Percentiles rank a stretch among this genome's conserved stretches.
Evolutionary conservation across 2,888 invertebrate genomes (phyloP).

Genomic region (Lasiommata megera): DNA sequence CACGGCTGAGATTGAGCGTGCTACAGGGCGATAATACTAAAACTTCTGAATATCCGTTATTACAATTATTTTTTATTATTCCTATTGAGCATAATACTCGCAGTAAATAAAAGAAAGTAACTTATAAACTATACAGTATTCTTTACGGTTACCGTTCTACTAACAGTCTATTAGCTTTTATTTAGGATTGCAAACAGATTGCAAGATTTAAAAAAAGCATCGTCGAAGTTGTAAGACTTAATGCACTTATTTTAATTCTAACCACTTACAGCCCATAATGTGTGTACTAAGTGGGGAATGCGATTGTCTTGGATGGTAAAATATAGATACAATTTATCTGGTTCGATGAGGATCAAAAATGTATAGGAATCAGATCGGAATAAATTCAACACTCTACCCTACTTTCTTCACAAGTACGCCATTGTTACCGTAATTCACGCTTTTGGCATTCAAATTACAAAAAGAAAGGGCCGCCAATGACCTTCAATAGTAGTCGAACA

Average conservation of each 20-base stretch:
- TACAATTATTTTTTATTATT: conserved; percentile 12
- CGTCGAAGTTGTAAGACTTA: no score
- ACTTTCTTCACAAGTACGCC: background rate
- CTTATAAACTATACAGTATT: background rate
- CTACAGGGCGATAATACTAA: conserved; percentile 41
- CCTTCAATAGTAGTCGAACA: conserved; percentile 37
- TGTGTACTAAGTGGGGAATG: no score
- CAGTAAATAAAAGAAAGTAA: background rate
- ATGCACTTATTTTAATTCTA: no score
- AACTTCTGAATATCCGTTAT: conserved; percentile 19
- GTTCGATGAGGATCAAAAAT: background rate
- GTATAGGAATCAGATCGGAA: conserved; percentile 1
- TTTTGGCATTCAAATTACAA: conserved; percentile 30
- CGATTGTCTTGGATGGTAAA: no score
- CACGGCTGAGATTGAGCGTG: conserved; percentile 46
- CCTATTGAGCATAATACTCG: background rate
- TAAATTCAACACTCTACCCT: background rate
- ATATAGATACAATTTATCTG: background rate
- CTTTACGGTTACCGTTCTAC: background rate
- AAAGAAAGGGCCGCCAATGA: conserved; percentile 38
- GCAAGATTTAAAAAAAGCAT: background rate
- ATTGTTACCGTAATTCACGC: conserved; percentile 2
- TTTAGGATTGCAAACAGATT: background rate
- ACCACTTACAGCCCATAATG: no score
- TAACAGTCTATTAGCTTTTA: background rate